Conservation (phyloP, 2,113 vertebrate genomes). For the Eubucco bourcierii region DNA sequence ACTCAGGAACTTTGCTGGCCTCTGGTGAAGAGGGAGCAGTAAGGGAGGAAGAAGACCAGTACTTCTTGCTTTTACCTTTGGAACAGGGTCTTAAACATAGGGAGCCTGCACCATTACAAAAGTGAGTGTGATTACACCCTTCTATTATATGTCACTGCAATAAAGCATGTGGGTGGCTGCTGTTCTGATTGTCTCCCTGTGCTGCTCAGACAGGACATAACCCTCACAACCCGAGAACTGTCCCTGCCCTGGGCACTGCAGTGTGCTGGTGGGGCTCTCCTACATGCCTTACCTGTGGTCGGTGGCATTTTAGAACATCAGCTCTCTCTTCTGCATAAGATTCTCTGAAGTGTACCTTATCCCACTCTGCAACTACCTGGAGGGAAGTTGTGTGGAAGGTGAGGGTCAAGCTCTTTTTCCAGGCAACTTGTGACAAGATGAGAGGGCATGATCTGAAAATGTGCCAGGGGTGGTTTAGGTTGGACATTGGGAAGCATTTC, state of each 20-base stretch:
- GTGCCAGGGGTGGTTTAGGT: too few relatives aligned
- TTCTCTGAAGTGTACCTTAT: background rate
- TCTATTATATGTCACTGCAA: too few relatives aligned
- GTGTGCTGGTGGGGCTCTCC: background rate
- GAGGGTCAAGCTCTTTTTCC: too few relatives aligned
- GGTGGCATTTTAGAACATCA: background rate
- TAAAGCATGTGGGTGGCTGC: background rate
- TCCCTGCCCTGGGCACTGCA: too few relatives aligned
- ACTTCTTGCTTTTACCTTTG: background rate
- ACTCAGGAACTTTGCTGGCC: background rate
- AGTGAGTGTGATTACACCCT: accelerated
- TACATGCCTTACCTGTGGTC: accelerated
- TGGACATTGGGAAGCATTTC: too few relatives aligned
- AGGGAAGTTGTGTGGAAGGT: too few relatives aligned
- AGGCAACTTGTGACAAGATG: too few relatives aligned
- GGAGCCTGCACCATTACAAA: background rate
- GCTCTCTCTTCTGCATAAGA: background rate
- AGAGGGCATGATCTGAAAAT: too few relatives aligned
- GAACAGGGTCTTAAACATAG: background rate
- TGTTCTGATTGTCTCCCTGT: background rate
- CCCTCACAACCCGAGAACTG: background rate
- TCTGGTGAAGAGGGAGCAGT: background rate
- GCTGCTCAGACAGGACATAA: accelerated
- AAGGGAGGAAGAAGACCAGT: background rate
- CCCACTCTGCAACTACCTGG: too few relatives aligned